Conservation (phyloP, 2,797 vertebrate genomes). For the Hemibagrus guttatus region DNA sequence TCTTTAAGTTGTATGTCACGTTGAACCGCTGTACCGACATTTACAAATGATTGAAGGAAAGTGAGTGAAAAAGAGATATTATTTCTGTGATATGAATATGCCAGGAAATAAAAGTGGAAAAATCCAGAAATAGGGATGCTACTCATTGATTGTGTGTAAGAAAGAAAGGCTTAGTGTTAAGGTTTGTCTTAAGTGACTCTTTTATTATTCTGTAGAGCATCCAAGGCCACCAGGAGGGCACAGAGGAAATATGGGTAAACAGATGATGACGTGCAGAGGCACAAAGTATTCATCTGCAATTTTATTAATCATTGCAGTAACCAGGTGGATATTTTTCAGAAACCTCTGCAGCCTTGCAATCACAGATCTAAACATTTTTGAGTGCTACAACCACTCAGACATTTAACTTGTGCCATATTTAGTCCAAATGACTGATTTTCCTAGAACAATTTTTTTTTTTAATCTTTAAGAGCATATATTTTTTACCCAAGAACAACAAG, state of each 20-base stretch:
- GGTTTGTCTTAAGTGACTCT: constrained; percentile 32
- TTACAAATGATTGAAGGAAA: background rate
- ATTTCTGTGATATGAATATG: background rate
- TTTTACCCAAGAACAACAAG: background rate
- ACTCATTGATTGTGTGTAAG: background rate
- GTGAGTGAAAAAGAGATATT: background rate
- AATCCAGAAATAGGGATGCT: background rate
- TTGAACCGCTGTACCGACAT: background rate
- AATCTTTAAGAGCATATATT: background rate
- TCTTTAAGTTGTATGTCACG: background rate
- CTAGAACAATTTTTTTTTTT: background rate
- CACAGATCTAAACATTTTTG: background rate
- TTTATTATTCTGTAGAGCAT: constrained; percentile 28
- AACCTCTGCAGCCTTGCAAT: background rate
- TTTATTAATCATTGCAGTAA: constrained; percentile 19
- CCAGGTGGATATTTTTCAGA: background rate
- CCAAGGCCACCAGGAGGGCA: constrained; percentile 24
- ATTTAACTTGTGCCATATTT: background rate
- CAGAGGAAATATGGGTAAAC: constrained; percentile 7
- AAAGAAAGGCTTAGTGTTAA: constrained; percentile 7
- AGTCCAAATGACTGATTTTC: background rate
- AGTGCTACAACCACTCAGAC: background rate
- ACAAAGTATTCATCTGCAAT: constrained; percentile 10
- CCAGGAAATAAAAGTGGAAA: background rate
- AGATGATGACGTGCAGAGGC: background rate